These are phyloP conservation scores for Garrulus glandarius DNA, from an alignment of 2,797 vertebrate genomes.

Conservation along the genomic window DNA sequence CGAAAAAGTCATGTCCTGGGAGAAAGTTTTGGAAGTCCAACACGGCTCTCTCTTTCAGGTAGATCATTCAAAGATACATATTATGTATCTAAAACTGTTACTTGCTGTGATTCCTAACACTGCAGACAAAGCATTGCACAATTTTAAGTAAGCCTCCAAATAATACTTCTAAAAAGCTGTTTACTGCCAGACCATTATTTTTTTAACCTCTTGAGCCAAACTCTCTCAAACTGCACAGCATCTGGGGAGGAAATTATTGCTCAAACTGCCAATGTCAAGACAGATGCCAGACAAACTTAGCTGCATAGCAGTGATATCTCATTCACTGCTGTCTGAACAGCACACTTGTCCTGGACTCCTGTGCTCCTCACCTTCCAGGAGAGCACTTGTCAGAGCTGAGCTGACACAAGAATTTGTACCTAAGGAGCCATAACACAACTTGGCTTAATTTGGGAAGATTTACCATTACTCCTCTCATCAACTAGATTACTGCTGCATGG, in stretches of 20 bases:
- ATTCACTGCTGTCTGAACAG: background rate
- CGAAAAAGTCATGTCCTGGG: background rate
- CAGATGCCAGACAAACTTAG: constrained; percentile 12
- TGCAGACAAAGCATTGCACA: background rate
- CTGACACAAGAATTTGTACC: background rate
- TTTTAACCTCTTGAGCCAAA: constrained; percentile 59
- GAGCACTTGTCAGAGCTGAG: background rate
- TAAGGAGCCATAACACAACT: background rate
- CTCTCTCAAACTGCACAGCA: constrained; percentile 2
- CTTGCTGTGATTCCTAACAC: background rate
- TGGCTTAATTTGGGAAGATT: background rate
- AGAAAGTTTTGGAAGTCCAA: background rate
- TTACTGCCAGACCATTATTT: constrained; percentile 49
- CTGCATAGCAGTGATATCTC: background rate
- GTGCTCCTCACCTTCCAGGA: background rate
- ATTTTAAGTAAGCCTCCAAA: constrained; percentile 9
- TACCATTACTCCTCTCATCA: background rate
- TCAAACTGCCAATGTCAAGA: constrained; percentile 29
- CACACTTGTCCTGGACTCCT: background rate
- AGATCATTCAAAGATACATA: background rate
- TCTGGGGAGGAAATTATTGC: constrained; percentile 55
- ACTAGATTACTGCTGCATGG: background rate
- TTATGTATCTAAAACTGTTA: background rate
- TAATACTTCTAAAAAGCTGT: constrained; percentile 21
- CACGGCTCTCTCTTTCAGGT: background rate